Evolutionary conservation across 2,888 invertebrate species (phyloP).

Genomic region (Tachina fera): DNA sequence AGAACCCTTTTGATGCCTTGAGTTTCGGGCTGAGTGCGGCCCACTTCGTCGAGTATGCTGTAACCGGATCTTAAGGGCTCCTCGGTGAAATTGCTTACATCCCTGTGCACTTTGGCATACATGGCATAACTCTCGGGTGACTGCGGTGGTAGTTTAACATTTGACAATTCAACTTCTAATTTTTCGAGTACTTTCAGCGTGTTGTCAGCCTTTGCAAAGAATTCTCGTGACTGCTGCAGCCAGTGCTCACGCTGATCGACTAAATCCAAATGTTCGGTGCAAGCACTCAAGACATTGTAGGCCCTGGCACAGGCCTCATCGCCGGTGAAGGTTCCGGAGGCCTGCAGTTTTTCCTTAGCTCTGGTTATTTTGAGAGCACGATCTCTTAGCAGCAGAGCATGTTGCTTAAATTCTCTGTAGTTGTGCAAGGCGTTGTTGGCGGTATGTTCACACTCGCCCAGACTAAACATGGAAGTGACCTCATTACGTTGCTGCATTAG

Average conservation of each 20-base stretch:
- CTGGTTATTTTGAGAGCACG: conserved; percentile 89
- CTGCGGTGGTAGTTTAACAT: conserved; percentile 86
- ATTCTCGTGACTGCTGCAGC: conserved; percentile 87
- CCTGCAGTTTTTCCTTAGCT: conserved; percentile 89
- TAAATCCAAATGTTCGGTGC: conserved; percentile 88
- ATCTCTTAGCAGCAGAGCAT: conserved; percentile 90
- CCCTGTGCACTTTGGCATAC: conserved; percentile 86
- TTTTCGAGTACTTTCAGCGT: conserved; percentile 89
- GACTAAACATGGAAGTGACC: conserved; percentile 84
- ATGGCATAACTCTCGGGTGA: conserved; percentile 88
- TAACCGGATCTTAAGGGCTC: conserved; percentile 89
- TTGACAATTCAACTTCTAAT: conserved; percentile 88
- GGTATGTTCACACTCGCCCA: conserved; percentile 88
- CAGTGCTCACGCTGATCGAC: conserved; percentile 88
- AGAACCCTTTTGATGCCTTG: conserved; percentile 87
- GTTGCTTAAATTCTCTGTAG: conserved; percentile 87
- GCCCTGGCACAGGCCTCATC: conserved; percentile 87
- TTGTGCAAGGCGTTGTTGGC: conserved; percentile 88
- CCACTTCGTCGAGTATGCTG: conserved; percentile 87
- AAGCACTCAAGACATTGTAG: conserved; percentile 86
- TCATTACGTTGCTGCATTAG: conserved; percentile 84
- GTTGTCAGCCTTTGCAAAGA: conserved; percentile 89
- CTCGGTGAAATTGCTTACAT: conserved; percentile 87
- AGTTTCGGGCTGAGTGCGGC: conserved; percentile 86
- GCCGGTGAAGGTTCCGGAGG: conserved; percentile 88